A percentile compares a stretch with the other conserved stretches of the same genome.
These are phyloP conservation scores for Drosophila ezoana DNA, from an alignment of 2,888 invertebrate species.

Conservation along the genomic window DNA sequence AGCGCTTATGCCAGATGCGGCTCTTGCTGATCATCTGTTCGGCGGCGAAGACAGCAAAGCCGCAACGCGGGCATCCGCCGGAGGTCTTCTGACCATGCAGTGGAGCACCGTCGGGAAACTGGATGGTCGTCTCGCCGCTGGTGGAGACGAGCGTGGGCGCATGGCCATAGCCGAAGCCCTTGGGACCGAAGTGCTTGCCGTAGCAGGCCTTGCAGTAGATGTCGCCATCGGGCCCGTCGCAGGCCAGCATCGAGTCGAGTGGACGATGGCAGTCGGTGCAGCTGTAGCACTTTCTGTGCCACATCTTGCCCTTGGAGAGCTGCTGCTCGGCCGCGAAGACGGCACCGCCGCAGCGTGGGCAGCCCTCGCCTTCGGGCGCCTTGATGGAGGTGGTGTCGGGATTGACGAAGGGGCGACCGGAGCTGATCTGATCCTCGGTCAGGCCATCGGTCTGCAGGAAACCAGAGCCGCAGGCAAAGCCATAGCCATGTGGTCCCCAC, in stretches of 20 bases:
- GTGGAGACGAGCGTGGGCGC: conserved; percentile 93
- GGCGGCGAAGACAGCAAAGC: conserved; percentile 96
- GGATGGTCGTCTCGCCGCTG: conserved; percentile 89
- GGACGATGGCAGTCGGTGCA: conserved; percentile 96
- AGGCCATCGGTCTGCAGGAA: conserved; percentile 96
- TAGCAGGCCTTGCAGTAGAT: conserved; percentile 97
- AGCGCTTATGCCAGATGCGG: conserved; percentile 95
- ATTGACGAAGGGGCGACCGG: conserved; percentile 92
- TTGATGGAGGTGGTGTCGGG: conserved; percentile 95
- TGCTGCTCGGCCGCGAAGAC: conserved; percentile 99
- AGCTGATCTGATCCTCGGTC: conserved; percentile 93
- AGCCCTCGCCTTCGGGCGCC: conserved; percentile 94
- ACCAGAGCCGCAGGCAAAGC: conserved; percentile 97
- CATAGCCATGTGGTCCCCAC: conserved; percentile 98
- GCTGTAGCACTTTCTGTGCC: conserved; percentile 98
- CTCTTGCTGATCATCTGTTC: conserved; percentile 98
- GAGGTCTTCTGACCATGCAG: conserved; percentile 91
- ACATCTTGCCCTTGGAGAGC: conserved; percentile 97
- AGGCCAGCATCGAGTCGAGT: conserved; percentile 94
- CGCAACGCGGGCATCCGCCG: conserved; percentile 94
- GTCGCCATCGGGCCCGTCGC: conserved; percentile 97
- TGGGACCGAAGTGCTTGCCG: conserved; percentile 95
- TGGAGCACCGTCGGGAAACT: conserved; percentile 90
- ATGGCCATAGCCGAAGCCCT: conserved; percentile 95
- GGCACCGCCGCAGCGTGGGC: conserved; percentile 96